Conservation (phyloP, 64 coral and sea anemone species). For the Montipora sp. region DNA sequence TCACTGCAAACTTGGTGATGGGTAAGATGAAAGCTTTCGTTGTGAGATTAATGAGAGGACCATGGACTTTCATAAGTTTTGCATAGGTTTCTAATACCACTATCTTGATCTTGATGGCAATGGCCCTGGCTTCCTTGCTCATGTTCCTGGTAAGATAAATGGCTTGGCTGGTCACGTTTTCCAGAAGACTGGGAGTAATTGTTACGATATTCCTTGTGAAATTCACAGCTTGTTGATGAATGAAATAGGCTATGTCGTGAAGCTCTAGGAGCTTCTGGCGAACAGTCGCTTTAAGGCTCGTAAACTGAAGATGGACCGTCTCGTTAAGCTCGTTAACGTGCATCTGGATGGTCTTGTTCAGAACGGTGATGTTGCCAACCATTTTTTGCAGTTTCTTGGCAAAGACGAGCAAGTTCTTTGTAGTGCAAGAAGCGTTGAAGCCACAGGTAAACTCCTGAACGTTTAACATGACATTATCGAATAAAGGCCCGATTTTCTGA, state of each 20-base stretch:
- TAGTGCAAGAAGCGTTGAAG: constrained; percentile 73
- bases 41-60: constrained; percentile 59
- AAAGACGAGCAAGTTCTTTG: constrained; percentile 56
- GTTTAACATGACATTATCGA: constrained; percentile 64
- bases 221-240: background rate
- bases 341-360: constrained; percentile 70
- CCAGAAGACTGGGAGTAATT: constrained; percentile 44
- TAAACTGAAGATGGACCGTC: constrained; percentile 61
- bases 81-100: constrained; percentile 29
- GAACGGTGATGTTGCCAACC: constrained; percentile 52
- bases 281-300: constrained; percentile 44
- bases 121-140: constrained; percentile 57
- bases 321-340: constrained; percentile 59
- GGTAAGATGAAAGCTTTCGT: constrained; percentile 58
- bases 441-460: constrained; percentile 72
- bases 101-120: constrained; percentile 46
- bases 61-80: constrained; percentile 50
- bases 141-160: constrained; percentile 75
- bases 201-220: constrained; percentile 64
- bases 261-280: constrained; percentile 7
- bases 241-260: background rate
- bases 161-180: constrained; percentile 72
- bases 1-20: constrained; percentile 12
- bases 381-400: constrained; percentile 31
- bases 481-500: constrained; percentile 69